Evolutionary conservation across 2,888 invertebrate species (phyloP).

Genomic region (Archips xylosteana): DNA sequence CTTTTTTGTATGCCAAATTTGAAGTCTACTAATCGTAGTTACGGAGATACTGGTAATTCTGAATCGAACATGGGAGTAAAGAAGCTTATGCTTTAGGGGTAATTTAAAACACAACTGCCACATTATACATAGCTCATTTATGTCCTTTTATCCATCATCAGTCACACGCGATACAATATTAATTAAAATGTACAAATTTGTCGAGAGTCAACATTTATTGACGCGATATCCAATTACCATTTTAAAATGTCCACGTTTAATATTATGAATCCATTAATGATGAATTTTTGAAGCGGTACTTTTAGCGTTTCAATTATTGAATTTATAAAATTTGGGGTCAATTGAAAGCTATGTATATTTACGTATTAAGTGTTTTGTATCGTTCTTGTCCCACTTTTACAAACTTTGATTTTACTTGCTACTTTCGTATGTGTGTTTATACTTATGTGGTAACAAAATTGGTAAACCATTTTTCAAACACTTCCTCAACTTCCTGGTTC

Average conservation of each 20-base stretch:
- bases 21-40: too few species aligned
- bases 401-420: too few species aligned
- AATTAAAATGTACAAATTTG: conserved; percentile 31
- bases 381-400: not conserved
- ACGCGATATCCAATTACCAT: conserved; percentile 41
- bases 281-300: conserved; percentile 10
- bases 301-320: conserved; percentile 4
- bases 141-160: conserved; percentile 26
- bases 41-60: too few species aligned
- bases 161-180: conserved; percentile 31
- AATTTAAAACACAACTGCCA: too few species aligned
- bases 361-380: not conserved
- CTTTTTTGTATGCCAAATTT: too few species aligned
- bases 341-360: not conserved
- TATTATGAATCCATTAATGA: conserved; percentile 20
- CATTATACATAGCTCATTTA: not conserved
- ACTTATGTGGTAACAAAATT: too few species aligned
- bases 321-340: not conserved
- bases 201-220: conserved; percentile 35
- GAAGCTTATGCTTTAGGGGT: too few species aligned
- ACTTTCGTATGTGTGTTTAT: too few species aligned
- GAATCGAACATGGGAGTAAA: too few species aligned
- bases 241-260: conserved; percentile 34
- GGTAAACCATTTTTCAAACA: too few species aligned
- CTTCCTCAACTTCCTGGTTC: too few species aligned